Evolutionary conservation across 2,797 vertebrate genomes (phyloP).

Genomic region (Acanthurus leucopareius): DNA sequence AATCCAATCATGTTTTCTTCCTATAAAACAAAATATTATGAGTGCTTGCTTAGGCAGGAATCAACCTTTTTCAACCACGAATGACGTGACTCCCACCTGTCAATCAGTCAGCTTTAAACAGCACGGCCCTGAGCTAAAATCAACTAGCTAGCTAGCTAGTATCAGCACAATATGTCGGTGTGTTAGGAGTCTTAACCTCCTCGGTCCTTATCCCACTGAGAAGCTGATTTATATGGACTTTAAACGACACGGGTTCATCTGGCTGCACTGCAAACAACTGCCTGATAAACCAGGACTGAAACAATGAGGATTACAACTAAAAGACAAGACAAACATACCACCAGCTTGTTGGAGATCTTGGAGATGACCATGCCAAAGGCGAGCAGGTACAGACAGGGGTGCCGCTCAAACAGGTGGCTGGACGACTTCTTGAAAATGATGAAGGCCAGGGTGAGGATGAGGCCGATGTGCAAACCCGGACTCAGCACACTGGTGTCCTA

Average conservation of each 20-base stretch:
- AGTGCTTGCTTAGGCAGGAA: no score
- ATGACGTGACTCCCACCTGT: no score
- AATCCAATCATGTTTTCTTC: no score
- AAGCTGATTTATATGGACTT: neutral
- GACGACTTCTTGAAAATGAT: conserved; percentile 98
- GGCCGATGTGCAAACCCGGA: conserved; percentile 93
- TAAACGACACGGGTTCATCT: neutral
- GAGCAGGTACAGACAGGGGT: conserved; percentile 94
- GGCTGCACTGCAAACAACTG: neutral
- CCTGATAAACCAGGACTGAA: neutral
- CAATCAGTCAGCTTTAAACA: no score
- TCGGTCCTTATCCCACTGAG: no score
- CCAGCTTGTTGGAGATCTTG: conserved; percentile 97
- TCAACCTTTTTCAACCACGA: no score
- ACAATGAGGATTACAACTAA: neutral
- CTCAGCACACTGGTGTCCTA: conserved; percentile 97
- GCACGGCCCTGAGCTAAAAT: no score
- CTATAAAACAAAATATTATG: no score
- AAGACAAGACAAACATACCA: conserved; percentile 84
- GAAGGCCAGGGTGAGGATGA: conserved; percentile 92
- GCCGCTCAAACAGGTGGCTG: conserved; percentile 92
- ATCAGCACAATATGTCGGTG: no score
- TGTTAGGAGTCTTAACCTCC: no score
- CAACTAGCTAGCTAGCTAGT: no score
- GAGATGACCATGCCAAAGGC: conserved; percentile 94